phyloP scores from a whole-genome alignment of 2,797 vertebrate genomes.

The Sebastiscus albofasciatus region DNA sequence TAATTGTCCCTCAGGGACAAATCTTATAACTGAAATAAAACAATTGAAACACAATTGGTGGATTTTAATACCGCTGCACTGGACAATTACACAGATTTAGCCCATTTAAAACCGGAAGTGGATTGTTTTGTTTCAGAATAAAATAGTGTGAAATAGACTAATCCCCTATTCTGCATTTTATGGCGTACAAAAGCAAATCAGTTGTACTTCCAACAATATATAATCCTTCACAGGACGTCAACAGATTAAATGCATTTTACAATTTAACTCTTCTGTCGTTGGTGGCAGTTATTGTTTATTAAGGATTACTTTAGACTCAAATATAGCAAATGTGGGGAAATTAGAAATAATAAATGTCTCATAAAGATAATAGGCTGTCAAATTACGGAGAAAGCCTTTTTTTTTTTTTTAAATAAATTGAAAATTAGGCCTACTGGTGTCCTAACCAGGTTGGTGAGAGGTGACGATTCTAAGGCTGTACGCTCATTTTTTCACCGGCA shows the following conservation, averaged over 20 bases:
- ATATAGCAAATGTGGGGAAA: background rate
- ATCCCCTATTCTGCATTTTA: background rate
- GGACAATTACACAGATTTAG: background rate
- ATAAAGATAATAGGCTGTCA: too few species aligned
- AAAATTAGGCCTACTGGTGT: background rate
- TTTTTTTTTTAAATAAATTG: background rate
- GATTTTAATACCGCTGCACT: conserved; percentile 12
- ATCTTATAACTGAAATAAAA: background rate
- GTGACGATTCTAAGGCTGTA: background rate
- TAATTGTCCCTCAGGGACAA: background rate
- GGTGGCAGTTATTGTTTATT: background rate
- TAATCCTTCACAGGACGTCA: background rate
- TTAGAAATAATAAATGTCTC: background rate
- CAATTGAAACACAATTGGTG: background rate
- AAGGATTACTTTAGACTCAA: background rate
- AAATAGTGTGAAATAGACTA: background rate
- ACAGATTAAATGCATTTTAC: background rate
- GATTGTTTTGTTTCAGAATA: conserved; percentile 13
- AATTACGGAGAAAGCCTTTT: background rate
- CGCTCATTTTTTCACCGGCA: background rate
- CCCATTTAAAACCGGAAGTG: conserved; percentile 11
- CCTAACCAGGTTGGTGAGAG: background rate
- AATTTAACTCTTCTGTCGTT: background rate
- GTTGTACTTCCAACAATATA: background rate
- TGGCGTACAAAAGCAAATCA: background rate